These are phyloP conservation scores for Elegia similella DNA, from an alignment of 2,888 invertebrate species.

Conservation along the genomic window DNA sequence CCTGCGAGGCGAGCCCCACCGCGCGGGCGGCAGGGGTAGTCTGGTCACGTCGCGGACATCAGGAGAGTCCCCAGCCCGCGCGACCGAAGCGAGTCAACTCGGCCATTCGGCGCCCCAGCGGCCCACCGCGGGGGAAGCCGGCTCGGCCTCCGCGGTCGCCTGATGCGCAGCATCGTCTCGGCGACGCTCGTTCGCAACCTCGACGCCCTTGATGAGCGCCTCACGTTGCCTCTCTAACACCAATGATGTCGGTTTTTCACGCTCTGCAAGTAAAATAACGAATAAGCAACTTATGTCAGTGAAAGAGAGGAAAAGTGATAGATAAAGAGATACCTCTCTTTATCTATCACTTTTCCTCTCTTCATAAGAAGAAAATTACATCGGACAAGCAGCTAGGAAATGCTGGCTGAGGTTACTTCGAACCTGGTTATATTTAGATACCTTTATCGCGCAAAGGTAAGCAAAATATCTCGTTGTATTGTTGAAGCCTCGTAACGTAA, in stretches of 20 bases:
- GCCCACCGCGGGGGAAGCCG: conserved; percentile 88
- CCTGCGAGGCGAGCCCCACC: conserved; percentile 61
- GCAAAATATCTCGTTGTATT: no score
- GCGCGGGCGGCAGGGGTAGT: conserved; percentile 47
- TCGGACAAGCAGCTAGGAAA: no score
- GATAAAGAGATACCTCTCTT: no score
- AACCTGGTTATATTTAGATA: no score
- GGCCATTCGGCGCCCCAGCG: conserved; percentile 98
- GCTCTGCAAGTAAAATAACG: conserved; percentile 80
- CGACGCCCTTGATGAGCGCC: conserved; percentile 82
- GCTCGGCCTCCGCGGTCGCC: conserved; percentile 78
- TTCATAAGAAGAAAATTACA: no score
- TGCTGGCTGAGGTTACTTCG: no score
- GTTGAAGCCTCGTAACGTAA: no score
- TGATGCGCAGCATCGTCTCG: conserved; percentile 47
- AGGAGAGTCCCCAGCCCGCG: conserved; percentile 49
- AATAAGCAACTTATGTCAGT: neutral
- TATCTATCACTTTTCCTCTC: no score
- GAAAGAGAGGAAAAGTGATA: neutral
- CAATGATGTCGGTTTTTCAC: conserved; percentile 86
- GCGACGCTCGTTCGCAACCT: conserved; percentile 53
- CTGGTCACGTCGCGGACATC: conserved; percentile 52
- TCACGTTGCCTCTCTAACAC: conserved; percentile 84
- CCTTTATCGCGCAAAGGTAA: no score
- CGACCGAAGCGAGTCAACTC: conserved; percentile 94